Percentiles rank a stretch among this genome's conserved stretches.
Conservation (phyloP, 2,113 vertebrate species). For the Zosterops lateralis region DNA sequence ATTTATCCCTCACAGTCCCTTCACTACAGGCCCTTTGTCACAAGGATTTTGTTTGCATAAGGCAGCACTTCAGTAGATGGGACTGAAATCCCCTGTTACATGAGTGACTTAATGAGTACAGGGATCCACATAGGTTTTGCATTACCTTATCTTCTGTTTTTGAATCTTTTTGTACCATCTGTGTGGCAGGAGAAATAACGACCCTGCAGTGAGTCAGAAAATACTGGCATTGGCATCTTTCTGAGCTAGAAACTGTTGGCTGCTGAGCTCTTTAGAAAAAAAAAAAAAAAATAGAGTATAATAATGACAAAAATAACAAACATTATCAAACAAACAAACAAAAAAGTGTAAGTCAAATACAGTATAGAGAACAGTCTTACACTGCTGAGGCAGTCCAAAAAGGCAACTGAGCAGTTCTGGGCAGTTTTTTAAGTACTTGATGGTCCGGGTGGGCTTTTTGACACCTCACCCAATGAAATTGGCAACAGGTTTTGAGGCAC, state of each 20-base stretch:
- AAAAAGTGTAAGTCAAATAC: too few relatives aligned
- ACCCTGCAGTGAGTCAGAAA: not conserved
- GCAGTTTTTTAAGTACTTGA: too few relatives aligned
- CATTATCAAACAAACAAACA: too few relatives aligned
- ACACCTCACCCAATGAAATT: too few relatives aligned
- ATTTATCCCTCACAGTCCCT: not conserved
- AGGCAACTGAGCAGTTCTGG: too few relatives aligned
- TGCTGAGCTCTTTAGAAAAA: not conserved
- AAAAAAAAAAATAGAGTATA: too few relatives aligned
- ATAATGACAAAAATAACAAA: too few relatives aligned
- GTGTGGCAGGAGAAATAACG: not conserved
- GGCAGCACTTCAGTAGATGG: rapidly evolving
- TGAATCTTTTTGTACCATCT: not conserved
- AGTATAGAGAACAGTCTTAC: too few relatives aligned
- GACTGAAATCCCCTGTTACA: not conserved
- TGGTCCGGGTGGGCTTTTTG: too few relatives aligned
- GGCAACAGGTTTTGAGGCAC: too few relatives aligned
- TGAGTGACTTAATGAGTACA: not conserved
- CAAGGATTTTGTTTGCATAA: not conserved
- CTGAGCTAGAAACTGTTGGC: not conserved
- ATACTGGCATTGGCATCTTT: not conserved
- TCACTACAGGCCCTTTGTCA: not conserved
- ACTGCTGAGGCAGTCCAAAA: too few relatives aligned
- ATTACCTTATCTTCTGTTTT: not conserved
- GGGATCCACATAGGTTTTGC: not conserved